A percentile compares a stretch with the other conserved stretches of the same genome.
phyloP scores from a whole-genome alignment of 2,797 vertebrate species.

The Cuculus canorus region DNA sequence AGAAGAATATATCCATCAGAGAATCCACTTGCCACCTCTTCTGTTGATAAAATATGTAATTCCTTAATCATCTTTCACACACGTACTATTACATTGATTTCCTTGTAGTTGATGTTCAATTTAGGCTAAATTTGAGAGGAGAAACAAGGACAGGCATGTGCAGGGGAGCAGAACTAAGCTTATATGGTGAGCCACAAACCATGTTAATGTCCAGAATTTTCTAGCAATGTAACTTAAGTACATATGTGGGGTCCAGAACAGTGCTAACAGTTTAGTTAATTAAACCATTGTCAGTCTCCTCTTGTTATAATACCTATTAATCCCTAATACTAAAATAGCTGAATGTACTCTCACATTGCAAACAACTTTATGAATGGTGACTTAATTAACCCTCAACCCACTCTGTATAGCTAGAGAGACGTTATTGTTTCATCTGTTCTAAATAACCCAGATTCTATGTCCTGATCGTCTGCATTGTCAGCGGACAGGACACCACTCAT shows the following conservation, averaged over 20 bases:
- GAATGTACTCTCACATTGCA: background rate
- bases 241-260: background rate
- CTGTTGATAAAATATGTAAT: constrained; percentile 6
- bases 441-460: fast-evolving
- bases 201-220: background rate
- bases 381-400: background rate
- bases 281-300: background rate
- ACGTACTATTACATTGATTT: background rate
- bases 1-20: background rate
- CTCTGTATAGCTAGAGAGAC: background rate
- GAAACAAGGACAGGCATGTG: background rate
- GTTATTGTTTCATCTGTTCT: background rate
- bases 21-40: background rate
- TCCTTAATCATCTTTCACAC: background rate
- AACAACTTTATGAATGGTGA: background rate
- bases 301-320: background rate
- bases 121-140: background rate
- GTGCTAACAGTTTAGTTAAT: background rate
- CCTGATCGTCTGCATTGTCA: background rate
- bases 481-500: background rate
- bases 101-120: background rate
- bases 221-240: background rate
- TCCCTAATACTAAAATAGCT: background rate
- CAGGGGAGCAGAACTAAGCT: background rate
- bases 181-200: background rate